Evolutionary conservation across 2,888 invertebrate species (phyloP), one percentile per base, ranked within the genome.

Genomic region (Acheta domesticus): DNA sequence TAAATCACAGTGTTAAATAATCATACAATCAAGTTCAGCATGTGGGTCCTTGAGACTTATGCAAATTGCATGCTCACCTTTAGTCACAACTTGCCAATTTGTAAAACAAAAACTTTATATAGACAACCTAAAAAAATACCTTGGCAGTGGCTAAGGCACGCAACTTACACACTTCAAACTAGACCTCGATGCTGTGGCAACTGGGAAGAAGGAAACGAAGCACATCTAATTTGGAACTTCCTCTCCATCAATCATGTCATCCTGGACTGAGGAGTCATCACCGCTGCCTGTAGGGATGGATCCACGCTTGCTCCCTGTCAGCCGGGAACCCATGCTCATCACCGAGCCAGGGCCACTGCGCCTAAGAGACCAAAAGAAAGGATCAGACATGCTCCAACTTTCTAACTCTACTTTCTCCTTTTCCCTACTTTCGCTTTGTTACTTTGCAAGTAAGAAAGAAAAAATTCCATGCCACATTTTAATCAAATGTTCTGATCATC

Each of bases 181-280:
- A 14, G 62, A 62, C 62, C 62, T 62, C n/a, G 11, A 14, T 62
- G 16, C 75, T 36, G 75, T 36, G 48, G 21, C 75, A 21, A n/a
- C 11, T n/a, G 20, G 75, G 75, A 21, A 19, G 23, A 75, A 36
- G 75, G 48, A 75, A 36, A 20, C 16, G 75, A 75, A 75, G 75
- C 75, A 74, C 48, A 78, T 82, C 86, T 88, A 90, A 84, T 89
- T 90, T 82, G 89, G 88, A 82, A 87, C 88, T 83, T 93, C 93
- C 84, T 93, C 93, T 85, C 92, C 93, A 86, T 93, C 93, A 87
- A 92, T 89, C 84, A 92, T 92, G 85, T 94, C 93, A 86, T 93
- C 92, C 87, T 93, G 93, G 48, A 83, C 81, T 83, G 92, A 92
- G 85, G 92, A 90, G 81, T 92, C 92, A 87, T 93, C 93, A 12